Evolutionary conservation across 1,140 invertebrate genomes (phyloP).

Genomic region (Drosophila nasuta): DNA sequence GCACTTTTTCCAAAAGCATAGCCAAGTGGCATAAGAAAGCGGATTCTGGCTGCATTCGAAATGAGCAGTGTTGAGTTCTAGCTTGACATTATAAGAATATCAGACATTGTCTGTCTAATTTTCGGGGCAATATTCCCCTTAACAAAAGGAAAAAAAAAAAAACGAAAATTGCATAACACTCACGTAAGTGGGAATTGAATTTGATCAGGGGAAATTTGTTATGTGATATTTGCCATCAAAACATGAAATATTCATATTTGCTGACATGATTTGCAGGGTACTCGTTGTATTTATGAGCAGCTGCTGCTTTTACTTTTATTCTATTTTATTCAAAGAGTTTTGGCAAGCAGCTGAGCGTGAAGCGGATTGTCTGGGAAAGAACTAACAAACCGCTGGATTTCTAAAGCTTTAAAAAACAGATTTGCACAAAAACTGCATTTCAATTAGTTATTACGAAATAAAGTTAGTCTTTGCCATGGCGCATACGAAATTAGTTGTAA

Average conservation of each 20-base stretch:
- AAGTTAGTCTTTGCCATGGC: slow-evolving; percentile 14
- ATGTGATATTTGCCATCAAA: neutral
- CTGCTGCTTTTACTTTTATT: too few relatives aligned
- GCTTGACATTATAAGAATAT: slow-evolving; percentile 14
- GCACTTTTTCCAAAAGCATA: slow-evolving; percentile 7
- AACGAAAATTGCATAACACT: too few relatives aligned
- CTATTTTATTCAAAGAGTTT: neutral
- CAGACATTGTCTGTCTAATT: slow-evolving; percentile 5
- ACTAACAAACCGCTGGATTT: slow-evolving; percentile 11
- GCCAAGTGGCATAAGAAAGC: slow-evolving; percentile 30
- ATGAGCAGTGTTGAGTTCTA: slow-evolving; percentile 20
- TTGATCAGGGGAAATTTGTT: neutral
- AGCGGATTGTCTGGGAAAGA: neutral
- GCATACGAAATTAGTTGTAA: slow-evolving; percentile 43
- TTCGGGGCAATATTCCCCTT: neutral
- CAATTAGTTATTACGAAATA: slow-evolving; percentile 38
- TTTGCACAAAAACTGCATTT: slow-evolving; percentile 33
- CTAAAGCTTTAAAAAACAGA: slow-evolving; percentile 14
- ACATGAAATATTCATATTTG: neutral
- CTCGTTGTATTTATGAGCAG: neutral
- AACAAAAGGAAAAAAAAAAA: neutral
- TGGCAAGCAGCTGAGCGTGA: neutral
- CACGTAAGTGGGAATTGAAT: slow-evolving; percentile 4
- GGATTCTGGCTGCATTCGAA: slow-evolving; percentile 38
- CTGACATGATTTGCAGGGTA: neutral